Conservation (phyloP, 2,888 invertebrate genomes). For the Euphydryas editha region DNA sequence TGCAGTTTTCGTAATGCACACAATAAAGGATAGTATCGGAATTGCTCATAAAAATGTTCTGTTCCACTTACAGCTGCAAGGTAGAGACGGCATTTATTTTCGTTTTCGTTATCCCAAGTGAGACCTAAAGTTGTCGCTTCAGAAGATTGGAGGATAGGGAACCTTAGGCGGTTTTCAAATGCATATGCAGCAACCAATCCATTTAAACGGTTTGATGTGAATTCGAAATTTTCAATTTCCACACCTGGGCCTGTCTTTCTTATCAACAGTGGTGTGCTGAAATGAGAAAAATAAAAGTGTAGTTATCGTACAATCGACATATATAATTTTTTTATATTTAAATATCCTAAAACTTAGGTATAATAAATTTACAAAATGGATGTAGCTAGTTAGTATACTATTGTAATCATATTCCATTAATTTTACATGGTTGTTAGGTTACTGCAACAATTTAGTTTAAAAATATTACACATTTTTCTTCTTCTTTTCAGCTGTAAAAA, state of each 20-base stretch:
- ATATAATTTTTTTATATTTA: not conserved
- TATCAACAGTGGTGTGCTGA: constrained; percentile 56
- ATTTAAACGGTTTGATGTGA: constrained; percentile 59
- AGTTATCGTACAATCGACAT: not conserved
- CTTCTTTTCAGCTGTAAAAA: too few species aligned
- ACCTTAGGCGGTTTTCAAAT: constrained; percentile 54
- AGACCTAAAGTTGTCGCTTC: constrained; percentile 56
- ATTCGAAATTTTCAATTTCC: constrained; percentile 54
- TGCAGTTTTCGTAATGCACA: constrained; percentile 59
- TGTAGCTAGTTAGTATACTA: too few species aligned
- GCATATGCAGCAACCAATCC: constrained; percentile 59
- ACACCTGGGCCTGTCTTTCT: constrained; percentile 55
- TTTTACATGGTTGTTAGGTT: too few species aligned
- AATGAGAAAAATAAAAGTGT: constrained; percentile 29
- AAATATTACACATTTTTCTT: too few species aligned
- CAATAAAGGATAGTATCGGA: constrained; percentile 57
- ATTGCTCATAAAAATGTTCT: constrained; percentile 59
- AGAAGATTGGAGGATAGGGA: constrained; percentile 50
- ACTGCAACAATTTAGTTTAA: too few species aligned
- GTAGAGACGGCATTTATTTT: constrained; percentile 51
- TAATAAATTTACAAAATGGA: too few species aligned
- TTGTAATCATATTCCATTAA: too few species aligned
- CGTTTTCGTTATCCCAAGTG: constrained; percentile 52
- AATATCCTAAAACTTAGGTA: too few species aligned
- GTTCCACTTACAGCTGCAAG: constrained; percentile 59